Conservation (phyloP, 1,140 invertebrate genomes). For the Drosophila simulans region DNA sequence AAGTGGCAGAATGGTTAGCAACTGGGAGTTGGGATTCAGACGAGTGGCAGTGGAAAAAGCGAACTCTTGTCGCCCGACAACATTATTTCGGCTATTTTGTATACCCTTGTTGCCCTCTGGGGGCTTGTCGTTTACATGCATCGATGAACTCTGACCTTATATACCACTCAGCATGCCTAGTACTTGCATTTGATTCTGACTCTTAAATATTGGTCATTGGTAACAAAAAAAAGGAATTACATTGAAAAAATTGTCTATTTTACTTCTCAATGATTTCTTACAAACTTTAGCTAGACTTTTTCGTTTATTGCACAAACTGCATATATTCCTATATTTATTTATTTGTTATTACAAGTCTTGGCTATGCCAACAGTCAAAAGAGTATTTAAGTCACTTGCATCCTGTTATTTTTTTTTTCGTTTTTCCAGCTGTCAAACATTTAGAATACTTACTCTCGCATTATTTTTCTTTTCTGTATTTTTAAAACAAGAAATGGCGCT, state of each 20-base stretch:
- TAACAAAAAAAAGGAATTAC: too few relatives aligned
- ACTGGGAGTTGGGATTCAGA: conserved; percentile 11
- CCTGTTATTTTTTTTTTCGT: conserved; percentile 5
- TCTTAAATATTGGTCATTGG: background rate
- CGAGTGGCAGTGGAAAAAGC: conserved; percentile 9
- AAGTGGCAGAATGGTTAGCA: conserved; percentile 45
- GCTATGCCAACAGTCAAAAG: background rate
- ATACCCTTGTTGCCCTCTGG: conserved; percentile 12
- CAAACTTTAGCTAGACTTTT: too few relatives aligned
- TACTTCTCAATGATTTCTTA: too few relatives aligned
- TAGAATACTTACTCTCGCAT: conserved; percentile 25
- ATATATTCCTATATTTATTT: background rate
- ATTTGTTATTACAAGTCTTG: background rate
- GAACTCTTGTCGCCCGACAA: conserved; percentile 51
- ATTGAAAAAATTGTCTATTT: background rate
- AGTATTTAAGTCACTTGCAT: background rate
- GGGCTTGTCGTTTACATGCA: conserved; percentile 1
- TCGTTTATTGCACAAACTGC: background rate
- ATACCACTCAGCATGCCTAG: conserved; percentile 1
- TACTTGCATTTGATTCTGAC: background rate
- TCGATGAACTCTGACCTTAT: background rate
- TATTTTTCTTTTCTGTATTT: conserved; percentile 36
- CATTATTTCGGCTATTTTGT: conserved; percentile 43
- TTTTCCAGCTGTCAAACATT: conserved; percentile 62
- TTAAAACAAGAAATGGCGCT: conserved; percentile 48